phyloP scores from a whole-genome alignment of 2,888 invertebrate genomes.

The Linnaemya tessellans region DNA sequence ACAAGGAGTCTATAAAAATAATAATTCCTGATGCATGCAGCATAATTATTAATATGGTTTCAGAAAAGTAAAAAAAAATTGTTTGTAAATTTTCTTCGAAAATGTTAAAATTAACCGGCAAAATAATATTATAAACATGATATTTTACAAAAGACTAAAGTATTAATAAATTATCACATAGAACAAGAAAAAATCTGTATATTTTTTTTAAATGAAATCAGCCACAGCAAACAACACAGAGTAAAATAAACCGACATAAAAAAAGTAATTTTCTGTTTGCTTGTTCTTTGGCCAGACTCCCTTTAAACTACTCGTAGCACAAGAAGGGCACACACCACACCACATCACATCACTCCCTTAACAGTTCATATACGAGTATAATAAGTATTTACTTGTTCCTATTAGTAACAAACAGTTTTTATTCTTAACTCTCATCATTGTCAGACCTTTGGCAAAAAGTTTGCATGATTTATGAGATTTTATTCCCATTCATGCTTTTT shows the following conservation, averaged over 20 bases:
- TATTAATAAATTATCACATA: background rate
- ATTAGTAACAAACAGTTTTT: constrained; percentile 56
- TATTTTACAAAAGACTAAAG: constrained; percentile 18
- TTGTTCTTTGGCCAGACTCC: background rate
- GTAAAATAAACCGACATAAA: constrained; percentile 10
- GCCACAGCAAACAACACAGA: background rate
- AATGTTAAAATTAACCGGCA: no score
- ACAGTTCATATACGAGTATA: background rate
- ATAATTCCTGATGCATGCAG: no score
- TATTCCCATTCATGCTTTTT: constrained; percentile 67
- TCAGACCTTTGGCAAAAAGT: constrained; percentile 69
- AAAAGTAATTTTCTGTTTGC: constrained; percentile 1
- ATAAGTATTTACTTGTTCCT: background rate
- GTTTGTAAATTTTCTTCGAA: no score
- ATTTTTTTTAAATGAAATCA: constrained; percentile 30
- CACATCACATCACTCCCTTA: constrained; percentile 37
- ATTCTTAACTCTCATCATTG: constrained; percentile 66
- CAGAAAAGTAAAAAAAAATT: no score
- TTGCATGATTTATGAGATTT: constrained; percentile 68
- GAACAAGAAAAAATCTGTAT: background rate
- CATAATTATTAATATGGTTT: no score
- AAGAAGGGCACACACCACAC: constrained; percentile 29
- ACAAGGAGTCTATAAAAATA: no score
- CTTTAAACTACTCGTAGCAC: constrained; percentile 19
- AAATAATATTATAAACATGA: background rate